These are phyloP conservation scores for Caradrina kadenii DNA, from an alignment of 2,888 invertebrate genomes.

Conservation along the genomic window DNA sequence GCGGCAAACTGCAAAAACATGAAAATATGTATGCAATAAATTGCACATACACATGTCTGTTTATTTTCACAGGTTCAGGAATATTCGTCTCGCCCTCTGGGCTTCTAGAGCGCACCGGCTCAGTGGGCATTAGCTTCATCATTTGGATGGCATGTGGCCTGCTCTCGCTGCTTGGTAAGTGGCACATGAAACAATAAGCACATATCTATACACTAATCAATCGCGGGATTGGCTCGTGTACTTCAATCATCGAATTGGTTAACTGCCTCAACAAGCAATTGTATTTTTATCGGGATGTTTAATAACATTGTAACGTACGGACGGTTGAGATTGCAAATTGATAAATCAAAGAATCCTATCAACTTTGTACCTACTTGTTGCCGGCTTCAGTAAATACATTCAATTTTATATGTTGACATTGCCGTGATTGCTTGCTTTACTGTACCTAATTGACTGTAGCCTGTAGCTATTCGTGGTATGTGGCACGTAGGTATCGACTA, in stretches of 20 bases:
- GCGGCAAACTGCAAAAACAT: not conserved
- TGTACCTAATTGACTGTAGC: slow-evolving; percentile 1
- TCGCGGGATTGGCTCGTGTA: slow-evolving; percentile 45
- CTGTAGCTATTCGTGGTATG: slow-evolving; percentile 23
- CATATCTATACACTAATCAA: slow-evolving; percentile 26
- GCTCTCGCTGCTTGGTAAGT: slow-evolving; percentile 96
- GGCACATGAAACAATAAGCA: slow-evolving; percentile 29
- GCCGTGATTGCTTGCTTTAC: slow-evolving; percentile 34
- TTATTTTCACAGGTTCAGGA: slow-evolving; percentile 95
- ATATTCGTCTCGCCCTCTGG: slow-evolving; percentile 99
- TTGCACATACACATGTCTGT: slow-evolving; percentile 15
- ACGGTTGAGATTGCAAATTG: slow-evolving; percentile 29
- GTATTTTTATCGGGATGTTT: slow-evolving; percentile 36
- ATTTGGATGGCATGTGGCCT: slow-evolving; percentile 98
- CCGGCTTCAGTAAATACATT: slow-evolving; percentile 27
- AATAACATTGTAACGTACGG: slow-evolving; percentile 26
- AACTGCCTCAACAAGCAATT: slow-evolving; percentile 49
- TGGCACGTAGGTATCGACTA: slow-evolving; percentile 4
- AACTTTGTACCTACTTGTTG: slow-evolving; percentile 19
- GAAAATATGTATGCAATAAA: slow-evolving; percentile 19
- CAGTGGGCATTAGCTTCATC: slow-evolving; percentile 98
- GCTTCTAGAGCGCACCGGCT: slow-evolving; percentile 97
- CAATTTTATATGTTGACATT: slow-evolving; percentile 21
- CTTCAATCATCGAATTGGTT: slow-evolving; percentile 50
- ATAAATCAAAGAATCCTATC: slow-evolving; percentile 31